Evolutionary conservation across 2,797 vertebrate species (phyloP).

Genomic region (Schizopygopsis pylzovi): DNA sequence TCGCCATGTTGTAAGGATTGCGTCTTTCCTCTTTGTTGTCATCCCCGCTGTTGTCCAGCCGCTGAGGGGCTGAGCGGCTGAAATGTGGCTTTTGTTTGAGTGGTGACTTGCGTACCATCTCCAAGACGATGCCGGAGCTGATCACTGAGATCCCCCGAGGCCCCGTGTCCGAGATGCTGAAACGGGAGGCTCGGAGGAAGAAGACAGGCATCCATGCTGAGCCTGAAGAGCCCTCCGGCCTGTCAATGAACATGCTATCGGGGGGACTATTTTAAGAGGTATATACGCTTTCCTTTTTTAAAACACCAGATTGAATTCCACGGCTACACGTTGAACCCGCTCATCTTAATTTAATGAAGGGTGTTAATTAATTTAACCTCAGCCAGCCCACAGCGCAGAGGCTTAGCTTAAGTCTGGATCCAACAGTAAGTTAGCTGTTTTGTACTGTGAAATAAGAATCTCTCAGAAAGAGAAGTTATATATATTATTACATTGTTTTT

Average conservation of each 20-base stretch:
- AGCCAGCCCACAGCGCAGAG: background rate
- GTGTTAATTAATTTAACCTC: background rate
- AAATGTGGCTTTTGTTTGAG: slow-evolving; percentile 60
- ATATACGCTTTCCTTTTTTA: background rate
- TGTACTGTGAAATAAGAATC: background rate
- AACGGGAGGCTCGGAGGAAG: background rate
- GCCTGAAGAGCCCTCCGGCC: slow-evolving; percentile 2
- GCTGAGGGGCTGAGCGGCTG: slow-evolving; percentile 16
- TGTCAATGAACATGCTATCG: slow-evolving; percentile 1
- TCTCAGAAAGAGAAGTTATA: background rate
- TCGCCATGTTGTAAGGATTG: slow-evolving; percentile 28
- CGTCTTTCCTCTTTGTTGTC: slow-evolving; percentile 35
- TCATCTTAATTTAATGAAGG: slow-evolving; percentile 8
- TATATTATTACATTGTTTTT: background rate
- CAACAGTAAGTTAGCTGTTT: background rate
- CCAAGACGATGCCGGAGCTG: slow-evolving; percentile 53
- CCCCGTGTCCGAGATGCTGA: slow-evolving; percentile 28
- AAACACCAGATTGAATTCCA: background rate
- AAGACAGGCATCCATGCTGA: slow-evolving; percentile 20
- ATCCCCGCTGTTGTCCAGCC: slow-evolving; percentile 8
- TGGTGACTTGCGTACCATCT: slow-evolving; percentile 54
- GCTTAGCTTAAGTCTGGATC: background rate
- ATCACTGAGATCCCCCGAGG: slow-evolving; percentile 34
- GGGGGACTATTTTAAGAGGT: slow-evolving; percentile 11
- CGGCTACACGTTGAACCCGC: background rate